These are phyloP conservation scores for Ceyx cyanopectus DNA, from an alignment of 2,113 vertebrate species.

Conservation along the genomic window DNA sequence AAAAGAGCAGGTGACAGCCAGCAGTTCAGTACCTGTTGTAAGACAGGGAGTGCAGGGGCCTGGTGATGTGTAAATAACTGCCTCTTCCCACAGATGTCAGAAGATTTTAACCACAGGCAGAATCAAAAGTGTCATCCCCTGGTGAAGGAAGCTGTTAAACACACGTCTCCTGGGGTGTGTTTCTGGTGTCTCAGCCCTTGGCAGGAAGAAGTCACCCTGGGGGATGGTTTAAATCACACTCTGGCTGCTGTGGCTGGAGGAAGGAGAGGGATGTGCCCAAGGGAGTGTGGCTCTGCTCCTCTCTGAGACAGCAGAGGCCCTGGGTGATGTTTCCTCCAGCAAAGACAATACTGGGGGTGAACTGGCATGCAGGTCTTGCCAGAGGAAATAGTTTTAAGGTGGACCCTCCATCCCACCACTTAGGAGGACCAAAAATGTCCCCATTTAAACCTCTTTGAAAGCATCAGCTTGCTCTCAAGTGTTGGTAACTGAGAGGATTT, in stretches of 20 bases:
- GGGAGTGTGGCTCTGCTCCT: not conserved
- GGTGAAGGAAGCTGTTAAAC: not conserved
- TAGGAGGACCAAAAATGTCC: not conserved
- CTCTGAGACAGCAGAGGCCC: not conserved
- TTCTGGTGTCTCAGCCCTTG: not conserved
- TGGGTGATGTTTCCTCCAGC: not conserved
- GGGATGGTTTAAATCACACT: not conserved
- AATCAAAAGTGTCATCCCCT: not conserved
- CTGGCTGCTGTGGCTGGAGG: not conserved
- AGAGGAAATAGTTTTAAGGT: not conserved
- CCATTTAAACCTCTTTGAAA: not conserved
- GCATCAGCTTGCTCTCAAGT: not conserved
- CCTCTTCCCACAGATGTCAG: not conserved
- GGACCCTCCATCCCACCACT: not conserved
- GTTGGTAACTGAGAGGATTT: not conserved
- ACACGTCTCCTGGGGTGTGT: not conserved
- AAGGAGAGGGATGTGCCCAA: not conserved
- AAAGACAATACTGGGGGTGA: not conserved
- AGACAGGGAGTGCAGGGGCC: not conserved
- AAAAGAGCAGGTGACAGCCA: conserved; percentile 24
- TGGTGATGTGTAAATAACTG: not conserved
- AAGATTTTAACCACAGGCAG: not conserved
- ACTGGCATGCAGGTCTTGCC: not conserved
- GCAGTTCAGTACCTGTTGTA: not conserved
- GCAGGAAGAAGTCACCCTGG: not conserved